Conservation (phyloP, 37 sponge, comb jelly and placozoan genomes). For the Chondrilla cf. caribensis region DNA sequence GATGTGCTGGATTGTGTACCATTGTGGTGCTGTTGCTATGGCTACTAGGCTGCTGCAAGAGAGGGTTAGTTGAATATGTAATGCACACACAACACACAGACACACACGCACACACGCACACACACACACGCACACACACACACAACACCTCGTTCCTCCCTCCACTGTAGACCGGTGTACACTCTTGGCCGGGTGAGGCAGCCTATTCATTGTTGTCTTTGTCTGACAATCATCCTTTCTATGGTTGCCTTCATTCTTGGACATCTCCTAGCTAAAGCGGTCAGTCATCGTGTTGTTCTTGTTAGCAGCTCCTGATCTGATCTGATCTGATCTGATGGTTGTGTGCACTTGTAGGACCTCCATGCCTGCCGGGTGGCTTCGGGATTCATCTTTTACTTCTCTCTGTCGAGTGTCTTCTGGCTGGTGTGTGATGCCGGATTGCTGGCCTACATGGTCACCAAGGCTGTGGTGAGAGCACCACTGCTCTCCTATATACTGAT, state of each 20-base stretch:
- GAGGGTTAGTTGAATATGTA: not conserved
- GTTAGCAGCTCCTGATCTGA: too few species aligned
- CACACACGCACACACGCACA: conserved; percentile 7
- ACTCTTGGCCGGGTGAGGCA: too few species aligned
- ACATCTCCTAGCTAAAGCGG: not conserved
- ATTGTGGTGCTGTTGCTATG: not conserved
- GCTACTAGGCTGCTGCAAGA: not conserved
- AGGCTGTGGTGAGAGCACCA: not conserved
- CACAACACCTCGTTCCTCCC: too few species aligned
- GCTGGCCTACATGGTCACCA: conserved; percentile 1
- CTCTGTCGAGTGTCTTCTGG: conserved; percentile 17
- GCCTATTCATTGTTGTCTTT: too few species aligned
- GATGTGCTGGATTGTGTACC: not conserved
- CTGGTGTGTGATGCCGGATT: not conserved
- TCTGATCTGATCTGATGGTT: too few species aligned
- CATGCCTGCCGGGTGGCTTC: not conserved
- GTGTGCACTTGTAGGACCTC: not conserved
- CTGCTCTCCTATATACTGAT: not conserved
- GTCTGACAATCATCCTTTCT: too few species aligned
- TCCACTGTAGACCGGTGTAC: too few species aligned
- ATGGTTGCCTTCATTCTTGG: not conserved
- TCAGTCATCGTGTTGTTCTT: not conserved
- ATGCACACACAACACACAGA: not conserved
- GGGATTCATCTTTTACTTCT: conserved; percentile 10
- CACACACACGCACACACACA: conserved; percentile 2